Evolutionary conservation across 1,140 invertebrate genomes (phyloP), one percentile per base, ranked within the genome.

Genomic region (Diorhabda sublineata): DNA sequence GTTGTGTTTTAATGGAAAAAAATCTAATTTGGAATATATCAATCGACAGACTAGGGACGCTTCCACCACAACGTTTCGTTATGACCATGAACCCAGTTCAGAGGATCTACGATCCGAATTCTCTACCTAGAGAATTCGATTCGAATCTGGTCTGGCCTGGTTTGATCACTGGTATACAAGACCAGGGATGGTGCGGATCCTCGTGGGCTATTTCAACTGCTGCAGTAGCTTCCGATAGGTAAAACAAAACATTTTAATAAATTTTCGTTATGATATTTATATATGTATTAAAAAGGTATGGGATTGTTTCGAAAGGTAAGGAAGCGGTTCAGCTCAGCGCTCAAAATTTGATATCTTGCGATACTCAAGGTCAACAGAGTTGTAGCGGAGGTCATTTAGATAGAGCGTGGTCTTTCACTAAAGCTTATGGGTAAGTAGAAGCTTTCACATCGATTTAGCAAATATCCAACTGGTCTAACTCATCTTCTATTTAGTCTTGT

Each of bases 121-220:
- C 81, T 41, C 69, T 93, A 42, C 91, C 91, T 0, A 72, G 77
- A 2, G 72, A 84, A 56, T 97, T 98, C 79, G 93, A 97, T 79
- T 82, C 92, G 0, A 83, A 91, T 2, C 76, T 82, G 0, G 84
- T 85, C 58, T 98, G 95, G 95, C 86, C 86, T 0, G 82, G 84
- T 0, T 84, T 85, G 44, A 90, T 97, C 45, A 87, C 89, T 0
- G 84, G 82, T 0, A 84, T 97, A 6, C 82, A 87, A 7, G 95
- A 98, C 82, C 96, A 98, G 82, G 91, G 91, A 47, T 95, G 95
- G 90, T 94, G 96, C 77, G 95, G 89, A 1, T 87, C 94, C 0
- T 97, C 95, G 2, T 98, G 96, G 96, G 95, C 95, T 1, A 87
- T 98, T 52, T 92, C 93, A 0, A 93, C 95, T 0, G 89, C 90